Conservation (phyloP, 2,888 invertebrate genomes). For the Arrhopalites spinosus region DNA sequence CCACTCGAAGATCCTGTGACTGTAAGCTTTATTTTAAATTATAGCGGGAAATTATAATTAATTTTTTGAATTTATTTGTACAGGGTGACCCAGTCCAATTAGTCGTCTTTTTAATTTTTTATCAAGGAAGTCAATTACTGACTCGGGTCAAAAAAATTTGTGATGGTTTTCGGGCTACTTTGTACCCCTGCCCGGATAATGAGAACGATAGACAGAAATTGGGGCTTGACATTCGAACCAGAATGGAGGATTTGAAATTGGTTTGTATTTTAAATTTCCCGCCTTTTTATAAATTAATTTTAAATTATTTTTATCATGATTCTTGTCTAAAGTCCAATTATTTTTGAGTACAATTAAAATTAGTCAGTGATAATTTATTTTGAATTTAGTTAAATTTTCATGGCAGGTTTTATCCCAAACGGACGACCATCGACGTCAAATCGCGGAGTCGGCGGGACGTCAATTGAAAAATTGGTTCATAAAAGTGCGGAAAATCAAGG, state of each 20-base stretch:
- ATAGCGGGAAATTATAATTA: constrained; percentile 33
- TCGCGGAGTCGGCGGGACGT: constrained; percentile 95
- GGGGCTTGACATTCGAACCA: constrained; percentile 98
- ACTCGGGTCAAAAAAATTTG: constrained; percentile 97
- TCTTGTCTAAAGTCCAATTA: too few relatives aligned
- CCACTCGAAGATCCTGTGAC: constrained; percentile 90
- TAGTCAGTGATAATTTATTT: too few relatives aligned
- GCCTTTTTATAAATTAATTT: constrained; percentile 4
- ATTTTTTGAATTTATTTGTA: constrained; percentile 53
- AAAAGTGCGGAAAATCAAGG: constrained; percentile 98
- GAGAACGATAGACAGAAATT: constrained; percentile 95
- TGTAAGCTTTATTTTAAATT: constrained; percentile 62
- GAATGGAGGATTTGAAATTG: constrained; percentile 95
- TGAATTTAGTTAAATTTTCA: too few relatives aligned
- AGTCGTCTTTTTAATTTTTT: constrained; percentile 82
- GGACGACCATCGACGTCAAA: constrained; percentile 96
- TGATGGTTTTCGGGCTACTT: constrained; percentile 96
- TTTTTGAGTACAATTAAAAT: too few relatives aligned
- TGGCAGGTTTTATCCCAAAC: constrained; percentile 93
- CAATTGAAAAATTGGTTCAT: constrained; percentile 99
- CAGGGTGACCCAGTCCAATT: constrained; percentile 96
- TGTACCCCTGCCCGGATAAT: constrained; percentile 98
- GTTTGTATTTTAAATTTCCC: constrained; percentile 61
- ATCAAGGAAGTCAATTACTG: constrained; percentile 96
- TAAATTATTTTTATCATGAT: not conserved